Conservation (phyloP, 2,113 vertebrate genomes). For the Cercocebus atys region DNA sequence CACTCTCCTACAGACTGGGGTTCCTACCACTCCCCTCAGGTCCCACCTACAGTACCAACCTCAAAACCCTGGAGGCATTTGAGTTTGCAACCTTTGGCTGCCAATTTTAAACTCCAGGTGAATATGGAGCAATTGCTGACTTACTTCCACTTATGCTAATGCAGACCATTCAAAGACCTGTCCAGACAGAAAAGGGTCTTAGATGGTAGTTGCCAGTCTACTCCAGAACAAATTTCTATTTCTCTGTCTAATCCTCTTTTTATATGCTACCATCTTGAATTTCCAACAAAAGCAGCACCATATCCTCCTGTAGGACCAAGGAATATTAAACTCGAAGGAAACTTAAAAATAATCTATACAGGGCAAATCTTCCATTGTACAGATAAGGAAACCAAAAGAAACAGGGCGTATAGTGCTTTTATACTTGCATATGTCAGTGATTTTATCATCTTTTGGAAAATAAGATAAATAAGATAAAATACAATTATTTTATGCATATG, state of each 20-base stretch:
- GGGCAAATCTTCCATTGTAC: neutral
- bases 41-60: neutral
- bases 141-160: neutral
- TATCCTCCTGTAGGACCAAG: neutral
- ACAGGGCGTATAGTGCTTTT: neutral
- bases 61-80: neutral
- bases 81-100: neutral
- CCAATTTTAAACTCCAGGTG: neutral
- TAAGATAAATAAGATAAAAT: slow-evolving; percentile 22
- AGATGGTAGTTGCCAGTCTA: neutral
- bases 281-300: neutral
- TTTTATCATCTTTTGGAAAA: slow-evolving; percentile 6
- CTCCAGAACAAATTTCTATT: neutral
- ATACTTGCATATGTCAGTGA: neutral
- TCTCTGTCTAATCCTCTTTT: neutral
- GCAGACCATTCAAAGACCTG: neutral
- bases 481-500: neutral
- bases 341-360: neutral
- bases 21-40: neutral
- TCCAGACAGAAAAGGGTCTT: neutral
- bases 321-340: slow-evolving; percentile 5
- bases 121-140: neutral
- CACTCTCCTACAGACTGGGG: neutral
- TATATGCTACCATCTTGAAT: neutral
- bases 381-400: slow-evolving; percentile 12